Conservation (phyloP, 1,140 invertebrate species). For the Octopus bimaculoides region DNA sequence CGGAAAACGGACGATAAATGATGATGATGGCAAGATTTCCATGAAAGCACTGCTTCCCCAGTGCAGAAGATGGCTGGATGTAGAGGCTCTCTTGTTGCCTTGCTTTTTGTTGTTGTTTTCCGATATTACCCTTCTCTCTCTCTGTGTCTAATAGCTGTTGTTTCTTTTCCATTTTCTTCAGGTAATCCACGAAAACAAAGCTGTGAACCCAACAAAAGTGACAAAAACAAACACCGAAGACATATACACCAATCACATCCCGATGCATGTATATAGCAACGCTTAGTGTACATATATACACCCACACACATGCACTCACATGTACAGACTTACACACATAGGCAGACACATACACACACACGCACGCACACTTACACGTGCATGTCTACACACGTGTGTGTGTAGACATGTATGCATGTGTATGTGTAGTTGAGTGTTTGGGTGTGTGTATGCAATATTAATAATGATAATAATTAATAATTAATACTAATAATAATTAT, state of each 20-base stretch:
- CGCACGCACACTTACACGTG: constrained; percentile 8
- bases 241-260: constrained; percentile 29
- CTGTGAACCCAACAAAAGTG: constrained; percentile 45
- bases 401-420: neutral
- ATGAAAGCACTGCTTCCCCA: neutral
- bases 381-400: constrained; percentile 9
- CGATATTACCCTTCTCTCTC: neutral
- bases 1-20: neutral
- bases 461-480: too few species aligned
- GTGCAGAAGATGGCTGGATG: neutral
- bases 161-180: constrained; percentile 27
- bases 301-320: constrained; percentile 12
- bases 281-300: constrained; percentile 6
- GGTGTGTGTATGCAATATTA: too few species aligned
- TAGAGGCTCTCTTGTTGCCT: neutral
- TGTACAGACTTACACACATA: constrained; percentile 17
- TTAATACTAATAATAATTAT: too few species aligned
- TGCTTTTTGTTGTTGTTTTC: neutral
- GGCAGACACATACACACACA: constrained; percentile 15
- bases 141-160: neutral
- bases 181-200: constrained; percentile 50
- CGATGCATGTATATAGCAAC: constrained; percentile 38
- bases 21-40: neutral
- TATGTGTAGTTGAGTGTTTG: neutral
- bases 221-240: constrained; percentile 46